Evolutionary conservation across 2,113 vertebrate species (phyloP).

Genomic region (Pica pica): DNA sequence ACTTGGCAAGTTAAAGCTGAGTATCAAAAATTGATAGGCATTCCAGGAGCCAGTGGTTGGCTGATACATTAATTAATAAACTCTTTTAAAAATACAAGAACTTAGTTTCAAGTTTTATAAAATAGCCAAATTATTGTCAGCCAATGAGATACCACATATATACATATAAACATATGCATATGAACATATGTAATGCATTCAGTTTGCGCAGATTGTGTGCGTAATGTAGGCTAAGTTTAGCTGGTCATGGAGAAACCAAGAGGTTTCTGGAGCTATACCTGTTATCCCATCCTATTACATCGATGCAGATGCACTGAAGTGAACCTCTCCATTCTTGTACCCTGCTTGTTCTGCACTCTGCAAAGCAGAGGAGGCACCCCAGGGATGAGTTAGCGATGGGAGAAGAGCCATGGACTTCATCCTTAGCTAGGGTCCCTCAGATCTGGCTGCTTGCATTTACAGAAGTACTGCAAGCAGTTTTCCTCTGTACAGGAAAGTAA

Average conservation of each 20-base stretch:
- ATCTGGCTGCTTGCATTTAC: neutral
- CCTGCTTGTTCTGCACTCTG: neutral
- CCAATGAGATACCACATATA: neutral
- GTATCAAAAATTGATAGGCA: neutral
- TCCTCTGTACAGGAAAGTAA: neutral
- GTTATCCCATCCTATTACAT: neutral
- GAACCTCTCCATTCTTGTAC: neutral
- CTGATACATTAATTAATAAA: neutral
- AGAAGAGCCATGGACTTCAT: neutral
- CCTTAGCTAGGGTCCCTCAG: neutral
- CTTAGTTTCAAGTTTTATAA: neutral
- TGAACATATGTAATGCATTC: neutral
- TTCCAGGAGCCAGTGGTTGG: neutral
- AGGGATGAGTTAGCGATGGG: accelerated
- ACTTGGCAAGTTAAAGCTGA: neutral
- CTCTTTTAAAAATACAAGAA: neutral
- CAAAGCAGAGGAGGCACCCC: neutral
- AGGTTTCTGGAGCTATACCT: neutral
- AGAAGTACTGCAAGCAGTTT: neutral
- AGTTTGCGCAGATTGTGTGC: neutral
- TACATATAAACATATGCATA: neutral
- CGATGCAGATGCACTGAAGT: too few relatives aligned
- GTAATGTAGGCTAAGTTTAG: neutral
- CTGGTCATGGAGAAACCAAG: neutral
- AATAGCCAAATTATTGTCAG: neutral